phyloP scores from a whole-genome alignment of 2,797 vertebrate species.

The Artibeus lituratus region DNA sequence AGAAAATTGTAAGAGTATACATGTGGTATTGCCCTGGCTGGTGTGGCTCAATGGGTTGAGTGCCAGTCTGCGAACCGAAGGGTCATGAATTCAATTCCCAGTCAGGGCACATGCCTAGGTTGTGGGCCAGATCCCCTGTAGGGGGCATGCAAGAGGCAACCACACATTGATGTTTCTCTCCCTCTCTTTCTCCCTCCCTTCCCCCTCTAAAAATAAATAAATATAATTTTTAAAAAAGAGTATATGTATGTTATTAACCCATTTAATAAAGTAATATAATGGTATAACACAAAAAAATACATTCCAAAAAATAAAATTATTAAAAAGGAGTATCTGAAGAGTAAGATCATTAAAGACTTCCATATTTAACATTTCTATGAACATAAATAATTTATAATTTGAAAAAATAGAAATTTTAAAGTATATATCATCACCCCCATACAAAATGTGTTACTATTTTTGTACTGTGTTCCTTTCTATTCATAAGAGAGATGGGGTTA shows the following conservation, averaged over 20 bases:
- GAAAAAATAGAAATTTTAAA: background rate
- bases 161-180: too few species aligned
- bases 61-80: too few species aligned
- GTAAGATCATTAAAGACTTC: background rate
- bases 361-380: constrained; percentile 1
- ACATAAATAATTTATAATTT: background rate
- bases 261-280: background rate
- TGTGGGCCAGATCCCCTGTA: too few species aligned
- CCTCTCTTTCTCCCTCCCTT: too few species aligned
- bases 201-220: too few species aligned
- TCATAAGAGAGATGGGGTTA: background rate
- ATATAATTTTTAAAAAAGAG: background rate
- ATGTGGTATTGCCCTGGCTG: background rate
- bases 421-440: background rate
- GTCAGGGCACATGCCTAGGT: too few species aligned
- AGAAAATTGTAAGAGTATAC: background rate
- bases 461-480: background rate
- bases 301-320: background rate
- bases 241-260: background rate
- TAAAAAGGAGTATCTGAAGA: constrained; percentile 12
- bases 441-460: background rate
- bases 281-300: background rate
- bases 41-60: too few species aligned
- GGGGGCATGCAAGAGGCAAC: too few species aligned
- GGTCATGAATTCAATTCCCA: too few species aligned